Evolutionary conservation across 2,888 invertebrate species (phyloP).

Genomic region (Agonopterix arenella): DNA sequence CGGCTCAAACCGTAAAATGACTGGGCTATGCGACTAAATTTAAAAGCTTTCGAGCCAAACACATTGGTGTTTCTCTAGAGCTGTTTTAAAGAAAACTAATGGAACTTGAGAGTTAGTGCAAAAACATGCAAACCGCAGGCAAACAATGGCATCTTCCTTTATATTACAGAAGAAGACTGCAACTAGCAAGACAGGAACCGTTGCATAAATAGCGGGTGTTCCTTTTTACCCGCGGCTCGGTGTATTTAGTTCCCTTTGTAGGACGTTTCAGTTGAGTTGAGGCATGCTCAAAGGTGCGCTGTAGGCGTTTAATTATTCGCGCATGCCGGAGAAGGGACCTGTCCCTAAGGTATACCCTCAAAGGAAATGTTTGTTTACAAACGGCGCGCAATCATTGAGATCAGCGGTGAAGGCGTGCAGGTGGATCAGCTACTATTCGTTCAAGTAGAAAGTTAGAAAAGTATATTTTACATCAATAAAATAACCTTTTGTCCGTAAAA

Average conservation of each 20-base stretch:
- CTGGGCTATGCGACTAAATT: not conserved
- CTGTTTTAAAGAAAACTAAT: no score
- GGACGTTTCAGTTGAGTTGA: constrained; percentile 44
- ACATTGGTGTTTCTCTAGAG: no score
- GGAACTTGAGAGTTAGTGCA: no score
- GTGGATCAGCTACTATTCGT: not conserved
- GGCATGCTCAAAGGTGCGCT: constrained; percentile 51
- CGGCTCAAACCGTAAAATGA: no score
- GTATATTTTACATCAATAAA: no score
- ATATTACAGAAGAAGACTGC: not conserved
- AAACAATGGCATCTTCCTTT: not conserved
- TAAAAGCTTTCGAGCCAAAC: not conserved
- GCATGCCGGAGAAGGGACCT: constrained; percentile 38
- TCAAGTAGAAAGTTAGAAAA: not conserved
- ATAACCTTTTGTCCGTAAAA: no score
- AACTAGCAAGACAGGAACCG: constrained; percentile 18
- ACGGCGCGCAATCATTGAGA: constrained; percentile 30
- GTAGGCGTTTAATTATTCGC: constrained; percentile 62
- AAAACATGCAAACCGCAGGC: no score
- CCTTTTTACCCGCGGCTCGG: constrained; percentile 46
- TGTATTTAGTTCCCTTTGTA: constrained; percentile 46
- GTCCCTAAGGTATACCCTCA: constrained; percentile 29
- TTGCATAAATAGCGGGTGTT: constrained; percentile 40
- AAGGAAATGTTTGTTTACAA: constrained; percentile 31
- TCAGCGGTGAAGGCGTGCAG: not conserved